Evolutionary conservation across 2,888 invertebrate genomes (phyloP).

Genomic region (Amiota mariae): DNA sequence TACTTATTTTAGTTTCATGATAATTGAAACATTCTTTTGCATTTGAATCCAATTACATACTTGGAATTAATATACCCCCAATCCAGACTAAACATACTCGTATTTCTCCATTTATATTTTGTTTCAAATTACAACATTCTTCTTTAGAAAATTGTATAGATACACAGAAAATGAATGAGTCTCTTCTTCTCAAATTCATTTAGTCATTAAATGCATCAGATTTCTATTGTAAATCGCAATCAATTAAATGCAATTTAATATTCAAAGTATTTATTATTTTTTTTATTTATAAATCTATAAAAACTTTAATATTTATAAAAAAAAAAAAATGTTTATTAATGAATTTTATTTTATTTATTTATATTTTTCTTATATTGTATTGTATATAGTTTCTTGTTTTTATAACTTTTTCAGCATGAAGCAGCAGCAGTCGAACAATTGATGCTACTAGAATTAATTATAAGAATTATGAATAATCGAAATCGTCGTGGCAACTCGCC

Average conservation of each 20-base stretch:
- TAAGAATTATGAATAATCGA: conserved; percentile 33
- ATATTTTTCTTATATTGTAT: no score
- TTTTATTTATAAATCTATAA: no score
- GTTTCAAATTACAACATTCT: no score
- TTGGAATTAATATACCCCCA: no score
- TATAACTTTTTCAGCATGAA: background rate
- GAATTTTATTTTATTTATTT: background rate
- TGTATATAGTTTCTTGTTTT: background rate
- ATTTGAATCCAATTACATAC: no score
- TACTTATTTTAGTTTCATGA: no score
- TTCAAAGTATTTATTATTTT: no score
- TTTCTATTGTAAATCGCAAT: conserved; percentile 52
- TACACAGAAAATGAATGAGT: background rate
- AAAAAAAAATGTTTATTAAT: no score
- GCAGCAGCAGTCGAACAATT: background rate
- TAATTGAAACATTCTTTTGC: no score
- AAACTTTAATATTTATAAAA: no score
- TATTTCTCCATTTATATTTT: no score
- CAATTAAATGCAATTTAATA: conserved; percentile 57
- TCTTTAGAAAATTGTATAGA: background rate
- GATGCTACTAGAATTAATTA: conserved; percentile 23
- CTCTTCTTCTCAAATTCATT: conserved; percentile 48
- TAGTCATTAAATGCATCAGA: conserved; percentile 45
- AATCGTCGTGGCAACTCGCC: conserved; percentile 41
- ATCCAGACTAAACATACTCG: no score